Evolutionary conservation across 2,113 vertebrate species (phyloP).

Genomic region (Nyctereutes procyonoides): DNA sequence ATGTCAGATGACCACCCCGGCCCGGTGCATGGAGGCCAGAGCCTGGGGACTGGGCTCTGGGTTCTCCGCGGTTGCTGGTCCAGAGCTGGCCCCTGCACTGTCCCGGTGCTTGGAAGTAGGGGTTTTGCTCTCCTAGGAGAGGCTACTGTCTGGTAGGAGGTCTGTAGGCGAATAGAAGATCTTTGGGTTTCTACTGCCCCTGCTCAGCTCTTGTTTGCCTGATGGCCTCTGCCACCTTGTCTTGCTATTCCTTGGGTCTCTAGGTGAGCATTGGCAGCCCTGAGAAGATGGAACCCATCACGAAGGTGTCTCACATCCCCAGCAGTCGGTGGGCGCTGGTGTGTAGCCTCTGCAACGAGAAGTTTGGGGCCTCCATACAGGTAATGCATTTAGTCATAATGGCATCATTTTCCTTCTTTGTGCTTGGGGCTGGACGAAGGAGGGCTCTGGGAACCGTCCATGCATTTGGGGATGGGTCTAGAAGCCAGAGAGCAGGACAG

Average conservation of each 20-base stretch:
- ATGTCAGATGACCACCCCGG: too few relatives aligned
- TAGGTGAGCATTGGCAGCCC: constrained; percentile 99
- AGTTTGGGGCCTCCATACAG: constrained; percentile 98
- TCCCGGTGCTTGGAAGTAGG: not conserved
- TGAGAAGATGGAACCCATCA: constrained; percentile 99
- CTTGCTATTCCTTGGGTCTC: not conserved
- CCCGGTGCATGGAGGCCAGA: rapidly evolving
- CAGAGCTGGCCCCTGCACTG: not conserved
- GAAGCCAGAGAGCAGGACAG: not conserved
- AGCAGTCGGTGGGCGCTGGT: constrained; percentile 97
- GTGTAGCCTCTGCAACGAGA: constrained; percentile 97
- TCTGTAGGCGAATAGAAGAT: not conserved
- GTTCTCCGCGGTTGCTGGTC: not conserved
- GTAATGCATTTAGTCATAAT: constrained; percentile 77
- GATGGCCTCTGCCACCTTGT: not conserved
- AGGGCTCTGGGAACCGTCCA: not conserved
- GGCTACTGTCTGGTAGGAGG: not conserved
- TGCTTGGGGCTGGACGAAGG: not conserved
- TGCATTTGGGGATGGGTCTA: not conserved
- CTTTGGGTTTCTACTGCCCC: rapidly evolving
- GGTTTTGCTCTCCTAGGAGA: not conserved
- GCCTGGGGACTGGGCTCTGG: too few relatives aligned
- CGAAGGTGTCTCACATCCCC: constrained; percentile 99
- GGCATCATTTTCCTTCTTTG: rapidly evolving
- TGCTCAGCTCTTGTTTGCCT: not conserved